phyloP scores from a whole-genome alignment of 2,888 invertebrate species.

The Stenodera caucasica region DNA sequence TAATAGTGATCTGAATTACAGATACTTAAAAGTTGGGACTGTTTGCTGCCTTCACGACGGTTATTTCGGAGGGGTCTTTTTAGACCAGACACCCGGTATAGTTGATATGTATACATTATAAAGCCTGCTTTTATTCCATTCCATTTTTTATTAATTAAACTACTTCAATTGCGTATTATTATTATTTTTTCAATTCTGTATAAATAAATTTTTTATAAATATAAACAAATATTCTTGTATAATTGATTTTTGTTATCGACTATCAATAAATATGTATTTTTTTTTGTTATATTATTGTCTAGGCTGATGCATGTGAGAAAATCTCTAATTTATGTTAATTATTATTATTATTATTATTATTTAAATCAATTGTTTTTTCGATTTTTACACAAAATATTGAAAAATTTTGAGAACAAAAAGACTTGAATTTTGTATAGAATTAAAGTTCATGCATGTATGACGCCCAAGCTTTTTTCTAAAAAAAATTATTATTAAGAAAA shows the following conservation, averaged over 20 bases:
- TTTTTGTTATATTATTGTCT: neutral
- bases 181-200: constrained; percentile 2
- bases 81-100: no score
- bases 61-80: no score
- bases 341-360: neutral
- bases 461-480: constrained; percentile 44
- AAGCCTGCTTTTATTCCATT: constrained; percentile 2
- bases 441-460: constrained; percentile 50
- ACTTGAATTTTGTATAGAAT: constrained; percentile 22
- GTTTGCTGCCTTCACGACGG: no score
- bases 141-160: constrained; percentile 4
- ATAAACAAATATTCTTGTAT: neutral
- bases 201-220: neutral
- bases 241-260: neutral
- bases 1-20: no score
- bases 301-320: constrained; percentile 1
- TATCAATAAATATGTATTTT: neutral
- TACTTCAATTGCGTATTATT: constrained; percentile 3
- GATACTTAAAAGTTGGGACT: no score
- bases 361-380: neutral
- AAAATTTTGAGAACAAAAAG: constrained; percentile 17
- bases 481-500: constrained; percentile 14
- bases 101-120: neutral
- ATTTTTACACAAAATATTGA: neutral
- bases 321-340: constrained; percentile 2